A percentile compares a stretch with the other conserved stretches of the same genome.
These are phyloP conservation scores for Alca torda DNA, from an alignment of 2,797 vertebrate genomes.

Conservation along the genomic window DNA sequence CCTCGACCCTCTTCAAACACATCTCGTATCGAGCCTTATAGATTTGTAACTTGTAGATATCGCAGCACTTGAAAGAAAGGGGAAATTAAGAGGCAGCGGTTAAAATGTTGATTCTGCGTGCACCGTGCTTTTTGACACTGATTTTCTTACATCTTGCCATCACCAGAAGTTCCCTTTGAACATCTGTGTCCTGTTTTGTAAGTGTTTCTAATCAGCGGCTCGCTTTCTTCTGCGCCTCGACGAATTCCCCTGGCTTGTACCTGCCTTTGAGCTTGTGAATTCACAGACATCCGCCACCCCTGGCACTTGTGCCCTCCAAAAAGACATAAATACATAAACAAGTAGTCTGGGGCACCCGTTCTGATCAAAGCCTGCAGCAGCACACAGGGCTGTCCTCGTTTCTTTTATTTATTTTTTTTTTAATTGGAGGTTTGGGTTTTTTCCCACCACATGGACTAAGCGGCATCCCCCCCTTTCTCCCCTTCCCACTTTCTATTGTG, in stretches of 20 bases:
- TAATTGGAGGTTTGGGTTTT: not conserved
- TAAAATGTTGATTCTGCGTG: not conserved
- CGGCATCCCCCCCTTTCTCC: not conserved
- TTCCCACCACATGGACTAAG: not conserved
- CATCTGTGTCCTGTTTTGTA: not conserved
- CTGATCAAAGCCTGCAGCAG: not conserved
- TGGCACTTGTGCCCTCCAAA: not conserved
- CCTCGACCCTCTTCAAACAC: not conserved
- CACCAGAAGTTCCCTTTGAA: not conserved
- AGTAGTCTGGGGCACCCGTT: not conserved
- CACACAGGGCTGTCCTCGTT: not conserved
- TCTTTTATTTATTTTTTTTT: not conserved
- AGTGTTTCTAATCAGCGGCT: not conserved
- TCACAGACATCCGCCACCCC: not conserved
- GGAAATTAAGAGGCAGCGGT: not conserved
- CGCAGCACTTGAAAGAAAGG: not conserved
- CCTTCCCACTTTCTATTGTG: not conserved
- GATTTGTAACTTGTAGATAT: not conserved
- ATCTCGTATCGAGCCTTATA: rapidly evolving
- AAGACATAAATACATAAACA: not conserved
- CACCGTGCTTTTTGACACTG: not conserved
- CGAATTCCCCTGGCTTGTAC: not conserved
- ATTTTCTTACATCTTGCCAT: not conserved
- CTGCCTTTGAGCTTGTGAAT: not conserved
- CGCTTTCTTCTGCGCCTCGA: not conserved